These are phyloP conservation scores for Agapetus fuscipes DNA, from an alignment of 2,888 invertebrate species.

Conservation along the genomic window DNA sequence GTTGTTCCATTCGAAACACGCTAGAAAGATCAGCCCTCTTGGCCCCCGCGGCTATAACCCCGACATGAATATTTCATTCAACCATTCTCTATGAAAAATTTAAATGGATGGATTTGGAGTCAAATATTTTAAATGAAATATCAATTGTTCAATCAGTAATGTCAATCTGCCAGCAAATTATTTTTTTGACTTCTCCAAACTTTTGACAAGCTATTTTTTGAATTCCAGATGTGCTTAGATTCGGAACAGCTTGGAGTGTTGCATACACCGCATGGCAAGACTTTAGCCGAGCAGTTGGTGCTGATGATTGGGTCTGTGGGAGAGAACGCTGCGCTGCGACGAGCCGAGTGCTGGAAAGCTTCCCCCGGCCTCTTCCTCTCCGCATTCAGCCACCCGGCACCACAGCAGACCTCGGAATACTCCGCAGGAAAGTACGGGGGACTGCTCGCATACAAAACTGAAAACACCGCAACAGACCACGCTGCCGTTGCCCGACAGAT, in stretches of 20 bases:
- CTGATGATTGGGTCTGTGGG: constrained; percentile 80
- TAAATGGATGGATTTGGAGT: too few species aligned
- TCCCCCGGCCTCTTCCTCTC: constrained; percentile 45
- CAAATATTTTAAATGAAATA: too few species aligned
- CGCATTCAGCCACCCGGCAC: constrained; percentile 72
- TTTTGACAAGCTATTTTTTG: too few species aligned
- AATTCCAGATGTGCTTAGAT: constrained; percentile 50
- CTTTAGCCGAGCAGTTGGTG: constrained; percentile 71
- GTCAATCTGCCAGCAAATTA: too few species aligned
- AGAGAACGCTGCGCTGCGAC: constrained; percentile 75
- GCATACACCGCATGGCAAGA: constrained; percentile 54
- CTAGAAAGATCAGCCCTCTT: too few species aligned
- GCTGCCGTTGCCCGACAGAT: constrained; percentile 48
- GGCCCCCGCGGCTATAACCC: too few species aligned
- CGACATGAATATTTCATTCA: too few species aligned
- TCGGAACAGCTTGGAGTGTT: constrained; percentile 57
- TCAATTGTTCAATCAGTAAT: too few species aligned
- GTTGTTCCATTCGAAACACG: too few species aligned
- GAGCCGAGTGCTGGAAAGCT: constrained; percentile 69
- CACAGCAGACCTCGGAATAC: constrained; percentile 32
- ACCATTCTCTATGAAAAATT: too few species aligned
- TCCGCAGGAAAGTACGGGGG: constrained; percentile 80
- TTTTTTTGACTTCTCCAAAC: too few species aligned
- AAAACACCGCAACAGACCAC: constrained; percentile 32
- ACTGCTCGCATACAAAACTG: constrained; percentile 58